A percentile compares a stretch with the other conserved stretches of the same genome.
Conservation (phyloP, 2,888 invertebrate species). For the Mantis religiosa region DNA sequence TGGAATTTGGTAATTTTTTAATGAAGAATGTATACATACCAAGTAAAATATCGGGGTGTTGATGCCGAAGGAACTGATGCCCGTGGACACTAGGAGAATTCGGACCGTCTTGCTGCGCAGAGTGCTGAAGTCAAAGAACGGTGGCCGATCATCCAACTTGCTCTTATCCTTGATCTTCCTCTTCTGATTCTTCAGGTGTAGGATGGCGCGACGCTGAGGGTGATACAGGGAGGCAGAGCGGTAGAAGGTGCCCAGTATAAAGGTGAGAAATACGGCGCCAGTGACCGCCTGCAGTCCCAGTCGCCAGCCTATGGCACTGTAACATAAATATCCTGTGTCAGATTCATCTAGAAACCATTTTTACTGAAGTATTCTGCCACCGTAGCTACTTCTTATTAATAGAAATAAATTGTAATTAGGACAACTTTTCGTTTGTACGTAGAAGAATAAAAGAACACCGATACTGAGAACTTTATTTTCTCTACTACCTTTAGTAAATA, state of each 20-base stretch:
- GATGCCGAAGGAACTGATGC: constrained; percentile 76
- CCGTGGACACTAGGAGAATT: constrained; percentile 74
- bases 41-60: constrained; percentile 82
- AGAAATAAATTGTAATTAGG: too few relatives aligned
- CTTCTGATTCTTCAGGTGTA: constrained; percentile 85
- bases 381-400: too few relatives aligned
- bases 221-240: constrained; percentile 85
- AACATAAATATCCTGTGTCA: too few relatives aligned
- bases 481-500: too few relatives aligned
- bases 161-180: constrained; percentile 77
- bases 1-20: too few relatives aligned
- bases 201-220: constrained; percentile 78
- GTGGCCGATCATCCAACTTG: constrained; percentile 70
- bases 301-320: constrained; percentile 75
- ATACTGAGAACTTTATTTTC: too few relatives aligned
- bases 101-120: constrained; percentile 79
- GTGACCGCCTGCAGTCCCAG: constrained; percentile 80
- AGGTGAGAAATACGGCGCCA: constrained; percentile 76
- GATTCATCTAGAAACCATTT: too few relatives aligned
- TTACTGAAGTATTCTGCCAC: too few relatives aligned
- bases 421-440: too few relatives aligned
- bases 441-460: too few relatives aligned
- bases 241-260: constrained; percentile 82
- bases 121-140: constrained; percentile 83
- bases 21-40: constrained; percentile 40